phyloP scores from a whole-genome alignment of 2,113 vertebrate species.

The Lophochroa leadbeateri region DNA sequence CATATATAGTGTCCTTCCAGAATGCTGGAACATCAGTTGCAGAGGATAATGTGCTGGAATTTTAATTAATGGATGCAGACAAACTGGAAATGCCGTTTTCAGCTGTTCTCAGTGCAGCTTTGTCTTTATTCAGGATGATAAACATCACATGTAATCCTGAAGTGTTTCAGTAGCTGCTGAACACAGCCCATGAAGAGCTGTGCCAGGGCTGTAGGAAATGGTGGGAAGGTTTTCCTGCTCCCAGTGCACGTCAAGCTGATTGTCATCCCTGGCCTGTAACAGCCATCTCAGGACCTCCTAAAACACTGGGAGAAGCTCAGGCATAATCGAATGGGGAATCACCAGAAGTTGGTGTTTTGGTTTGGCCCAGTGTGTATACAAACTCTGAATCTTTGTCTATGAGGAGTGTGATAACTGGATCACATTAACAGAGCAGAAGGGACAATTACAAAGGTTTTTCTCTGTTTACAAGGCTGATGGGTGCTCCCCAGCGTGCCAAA shows the following conservation, averaged over 20 bases:
- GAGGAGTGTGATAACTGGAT: background rate
- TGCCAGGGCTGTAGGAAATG: background rate
- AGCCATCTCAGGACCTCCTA: background rate
- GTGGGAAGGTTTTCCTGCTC: background rate
- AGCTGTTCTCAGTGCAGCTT: background rate
- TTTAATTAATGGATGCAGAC: background rate
- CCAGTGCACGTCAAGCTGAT: background rate
- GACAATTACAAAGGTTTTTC: background rate
- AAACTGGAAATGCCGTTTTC: background rate
- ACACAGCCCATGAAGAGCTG: background rate
- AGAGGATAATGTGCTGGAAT: background rate
- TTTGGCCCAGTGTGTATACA: accelerated
- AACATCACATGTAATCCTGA: background rate
- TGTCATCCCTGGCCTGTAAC: background rate
- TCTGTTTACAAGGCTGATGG: background rate
- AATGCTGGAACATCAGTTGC: background rate
- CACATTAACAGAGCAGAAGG: background rate
- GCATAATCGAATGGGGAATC: background rate
- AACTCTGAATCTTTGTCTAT: background rate
- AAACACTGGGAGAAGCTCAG: background rate
- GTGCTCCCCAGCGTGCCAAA: background rate
- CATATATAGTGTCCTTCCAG: background rate
- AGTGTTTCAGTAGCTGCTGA: background rate
- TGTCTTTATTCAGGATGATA: background rate
- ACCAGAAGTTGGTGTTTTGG: background rate